Percentiles rank a stretch among this genome's conserved stretches.
Conservation (phyloP, 53 echinoderm and acorn worm species). For the Antedon mediterranea region DNA sequence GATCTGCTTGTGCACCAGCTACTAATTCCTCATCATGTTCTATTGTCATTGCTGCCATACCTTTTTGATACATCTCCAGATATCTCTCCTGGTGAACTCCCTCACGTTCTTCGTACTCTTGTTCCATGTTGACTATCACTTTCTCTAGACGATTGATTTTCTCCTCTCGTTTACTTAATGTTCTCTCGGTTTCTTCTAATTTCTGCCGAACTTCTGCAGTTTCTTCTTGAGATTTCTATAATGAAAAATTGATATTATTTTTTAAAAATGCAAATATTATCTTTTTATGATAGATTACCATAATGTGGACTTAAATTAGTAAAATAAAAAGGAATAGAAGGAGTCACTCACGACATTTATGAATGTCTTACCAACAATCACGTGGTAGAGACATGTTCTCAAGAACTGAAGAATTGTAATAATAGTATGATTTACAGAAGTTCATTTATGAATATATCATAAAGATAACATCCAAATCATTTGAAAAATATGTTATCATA, state of each 20-base stretch:
- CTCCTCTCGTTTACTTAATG: conserved; percentile 10
- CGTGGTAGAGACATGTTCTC: too few relatives aligned
- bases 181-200: not conserved
- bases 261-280: not conserved
- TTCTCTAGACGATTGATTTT: conserved; percentile 8
- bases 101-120: conserved; percentile 29
- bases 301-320: too few relatives aligned
- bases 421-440: too few relatives aligned
- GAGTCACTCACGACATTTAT: too few relatives aligned
- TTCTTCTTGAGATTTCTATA: conserved; percentile 5
- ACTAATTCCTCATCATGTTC: conserved; percentile 42
- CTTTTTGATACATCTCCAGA: conserved; percentile 46
- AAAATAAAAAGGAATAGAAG: too few relatives aligned
- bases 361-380: too few relatives aligned
- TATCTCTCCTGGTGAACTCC: conserved; percentile 19
- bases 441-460: too few relatives aligned
- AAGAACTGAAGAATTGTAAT: too few relatives aligned
- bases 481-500: too few relatives aligned
- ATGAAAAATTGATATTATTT: too few relatives aligned
- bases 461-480: too few relatives aligned
- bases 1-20: conserved; percentile 15
- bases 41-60: conserved; percentile 3
- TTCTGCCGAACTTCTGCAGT: conserved; percentile 1
- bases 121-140: conserved; percentile 19
- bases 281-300: too few relatives aligned